Evolutionary conservation across 2,888 invertebrate species (phyloP).

Genomic region (Rhaphigaster nebulosa): DNA sequence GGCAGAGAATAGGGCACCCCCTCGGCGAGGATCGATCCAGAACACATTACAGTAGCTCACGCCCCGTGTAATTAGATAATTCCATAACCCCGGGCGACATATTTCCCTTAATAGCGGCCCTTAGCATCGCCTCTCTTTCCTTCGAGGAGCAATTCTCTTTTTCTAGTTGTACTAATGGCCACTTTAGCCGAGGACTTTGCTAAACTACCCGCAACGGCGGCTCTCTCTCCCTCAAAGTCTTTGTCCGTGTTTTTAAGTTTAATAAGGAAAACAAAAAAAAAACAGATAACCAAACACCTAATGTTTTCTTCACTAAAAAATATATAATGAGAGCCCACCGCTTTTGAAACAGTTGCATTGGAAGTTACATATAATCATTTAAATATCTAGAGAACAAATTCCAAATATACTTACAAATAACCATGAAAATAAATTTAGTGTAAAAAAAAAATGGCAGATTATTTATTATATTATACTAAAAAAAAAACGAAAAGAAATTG

Average conservation of each 20-base stretch:
- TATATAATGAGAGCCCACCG: not conserved
- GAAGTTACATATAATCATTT: not conserved
- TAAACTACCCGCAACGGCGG: not conserved
- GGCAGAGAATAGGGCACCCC: not conserved
- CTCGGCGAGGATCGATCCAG: conserved; percentile 11
- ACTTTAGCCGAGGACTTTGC: not conserved
- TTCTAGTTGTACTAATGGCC: conserved; percentile 18
- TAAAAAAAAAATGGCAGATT: too few relatives aligned
- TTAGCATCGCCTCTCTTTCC: conserved; percentile 14
- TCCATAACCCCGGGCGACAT: conserved; percentile 14
- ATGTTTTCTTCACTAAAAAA: not conserved
- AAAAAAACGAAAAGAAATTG: too few relatives aligned
- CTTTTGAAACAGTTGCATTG: not conserved
- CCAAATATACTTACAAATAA: too few relatives aligned
- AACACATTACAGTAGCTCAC: conserved; percentile 16
- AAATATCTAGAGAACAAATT: too few relatives aligned
- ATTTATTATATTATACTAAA: too few relatives aligned
- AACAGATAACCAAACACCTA: not conserved
- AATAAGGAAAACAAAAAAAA: too few relatives aligned
- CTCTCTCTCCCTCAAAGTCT: not conserved
- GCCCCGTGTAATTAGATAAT: conserved; percentile 44
- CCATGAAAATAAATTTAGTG: too few relatives aligned
- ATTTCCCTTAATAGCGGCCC: conserved; percentile 45
- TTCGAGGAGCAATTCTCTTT: not conserved
- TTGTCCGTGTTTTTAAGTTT: not conserved